Evolutionary conservation across 2,797 vertebrate genomes (phyloP), one percentile per base, ranked within the genome.

Genomic region (Gouania willdenowi): DNA sequence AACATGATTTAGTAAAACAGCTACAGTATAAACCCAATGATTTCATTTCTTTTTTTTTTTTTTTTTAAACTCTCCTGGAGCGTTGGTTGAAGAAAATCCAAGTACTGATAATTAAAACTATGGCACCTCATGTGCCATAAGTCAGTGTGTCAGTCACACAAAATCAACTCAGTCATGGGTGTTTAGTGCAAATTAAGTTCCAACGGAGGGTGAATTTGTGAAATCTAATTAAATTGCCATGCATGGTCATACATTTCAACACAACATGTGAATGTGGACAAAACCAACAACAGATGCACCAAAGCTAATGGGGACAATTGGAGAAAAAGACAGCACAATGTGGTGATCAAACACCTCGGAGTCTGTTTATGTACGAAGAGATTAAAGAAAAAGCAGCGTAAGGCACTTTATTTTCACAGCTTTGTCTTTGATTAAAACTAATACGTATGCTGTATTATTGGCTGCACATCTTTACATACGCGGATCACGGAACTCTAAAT

Each of bases 181-280:
- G 56, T 79, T 61, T 74, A 53, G 61, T 58, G 75, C 48, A 68
- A 83, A 87, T 83, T 62, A 52, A 68, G 79, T 82, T 77, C 62
- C 56, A 72, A 72, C 34, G 22, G 70, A 50, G 45, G 55, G 28
- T 66, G 56, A 71, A 78, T 61, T 64, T 64, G 47, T 44, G 22
- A 50, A 23, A 54, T 63, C 54, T 77, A 80, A 86, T 85, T 82
- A 78, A 79, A 86, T 66, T 74, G 47, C 60, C 46, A 47, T 58
- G 71, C 75, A 56, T 21, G 57, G 55, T 53, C 66, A 60, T 77
- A 73, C 81, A 64, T 73, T 54, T 71, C 75, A 67, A 82, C n/a
- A 16, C 35, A 57, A 52, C 77, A 62, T 71, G 71, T 54, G 61
- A 58, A 79, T 55, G 47, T 12, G 5, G 19, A 14, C 14, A 61